phyloP scores from a whole-genome alignment of 2,113 vertebrate species.

The Isurus oxyrinchus region DNA sequence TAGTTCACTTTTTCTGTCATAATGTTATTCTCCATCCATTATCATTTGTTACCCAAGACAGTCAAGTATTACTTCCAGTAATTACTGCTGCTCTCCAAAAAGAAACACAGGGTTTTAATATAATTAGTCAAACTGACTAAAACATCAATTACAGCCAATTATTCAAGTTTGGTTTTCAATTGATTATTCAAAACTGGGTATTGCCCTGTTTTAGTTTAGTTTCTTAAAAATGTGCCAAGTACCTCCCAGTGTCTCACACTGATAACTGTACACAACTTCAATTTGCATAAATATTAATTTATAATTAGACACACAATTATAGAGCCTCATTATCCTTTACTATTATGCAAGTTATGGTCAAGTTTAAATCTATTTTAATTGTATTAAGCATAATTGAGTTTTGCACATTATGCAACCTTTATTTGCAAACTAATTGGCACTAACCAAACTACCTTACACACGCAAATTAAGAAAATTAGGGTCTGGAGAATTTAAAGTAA shows the following conservation, averaged over 20 bases:
- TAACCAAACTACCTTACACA: neutral
- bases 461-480: neutral
- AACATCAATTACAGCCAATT: neutral
- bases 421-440: neutral
- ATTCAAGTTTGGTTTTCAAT: neutral
- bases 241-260: neutral
- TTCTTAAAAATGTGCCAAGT: neutral
- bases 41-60: neutral
- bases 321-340: constrained; percentile 7
- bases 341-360: neutral
- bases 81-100: neutral
- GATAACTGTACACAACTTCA: neutral
- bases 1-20: neutral
- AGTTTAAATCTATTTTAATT: neutral
- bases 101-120: neutral
- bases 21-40: neutral
- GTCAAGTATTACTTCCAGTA: neutral
- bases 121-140: neutral
- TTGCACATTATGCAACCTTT: neutral
- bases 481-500: neutral
- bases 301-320: neutral
- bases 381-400: constrained; percentile 10
- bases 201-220: neutral
- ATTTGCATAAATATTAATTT: constrained; percentile 10
- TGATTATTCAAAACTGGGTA: neutral